phyloP scores from a whole-genome alignment of 2,888 invertebrate genomes.

The Dendrolimus houi region DNA sequence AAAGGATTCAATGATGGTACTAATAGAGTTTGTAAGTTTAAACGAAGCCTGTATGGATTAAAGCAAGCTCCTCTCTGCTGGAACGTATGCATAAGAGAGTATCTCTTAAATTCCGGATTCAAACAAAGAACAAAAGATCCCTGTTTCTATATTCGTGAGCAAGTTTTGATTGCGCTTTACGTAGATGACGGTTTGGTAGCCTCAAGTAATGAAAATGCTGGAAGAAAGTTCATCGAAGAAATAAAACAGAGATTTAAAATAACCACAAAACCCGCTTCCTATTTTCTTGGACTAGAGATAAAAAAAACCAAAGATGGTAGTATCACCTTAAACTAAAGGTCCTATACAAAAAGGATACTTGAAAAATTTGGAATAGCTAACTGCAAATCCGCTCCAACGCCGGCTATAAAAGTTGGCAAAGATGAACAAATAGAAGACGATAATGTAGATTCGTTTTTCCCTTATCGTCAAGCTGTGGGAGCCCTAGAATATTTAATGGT shows the following conservation, averaged over 20 bases:
- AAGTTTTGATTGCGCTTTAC: not conserved
- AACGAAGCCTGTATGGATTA: slow-evolving; percentile 7
- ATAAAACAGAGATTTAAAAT: not conserved
- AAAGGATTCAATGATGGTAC: slow-evolving; percentile 1
- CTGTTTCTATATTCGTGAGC: slow-evolving; percentile 2
- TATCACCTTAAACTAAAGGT: too few relatives aligned
- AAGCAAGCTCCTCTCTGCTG: slow-evolving; percentile 8
- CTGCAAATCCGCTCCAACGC: slow-evolving; percentile 1
- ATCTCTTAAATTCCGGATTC: not conserved
- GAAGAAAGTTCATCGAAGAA: not conserved
- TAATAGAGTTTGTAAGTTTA: slow-evolving; percentile 1
- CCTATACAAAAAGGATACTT: not conserved
- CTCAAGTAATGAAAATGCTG: not conserved
- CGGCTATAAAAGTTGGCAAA: not conserved
- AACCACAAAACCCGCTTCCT: not conserved
- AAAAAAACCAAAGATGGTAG: too few relatives aligned
- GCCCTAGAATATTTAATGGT: not conserved
- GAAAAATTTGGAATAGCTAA: slow-evolving; percentile 3
- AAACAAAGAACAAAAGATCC: not conserved
- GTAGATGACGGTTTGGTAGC: not conserved
- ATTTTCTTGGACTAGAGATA: too few relatives aligned
- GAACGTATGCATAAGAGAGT: slow-evolving; percentile 3
- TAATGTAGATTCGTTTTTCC: not conserved
- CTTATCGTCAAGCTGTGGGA: slow-evolving; percentile 2
- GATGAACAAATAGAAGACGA: not conserved